Evolutionary conservation across 2,888 invertebrate genomes (phyloP).

Genomic region (Bombyx huttoni): DNA sequence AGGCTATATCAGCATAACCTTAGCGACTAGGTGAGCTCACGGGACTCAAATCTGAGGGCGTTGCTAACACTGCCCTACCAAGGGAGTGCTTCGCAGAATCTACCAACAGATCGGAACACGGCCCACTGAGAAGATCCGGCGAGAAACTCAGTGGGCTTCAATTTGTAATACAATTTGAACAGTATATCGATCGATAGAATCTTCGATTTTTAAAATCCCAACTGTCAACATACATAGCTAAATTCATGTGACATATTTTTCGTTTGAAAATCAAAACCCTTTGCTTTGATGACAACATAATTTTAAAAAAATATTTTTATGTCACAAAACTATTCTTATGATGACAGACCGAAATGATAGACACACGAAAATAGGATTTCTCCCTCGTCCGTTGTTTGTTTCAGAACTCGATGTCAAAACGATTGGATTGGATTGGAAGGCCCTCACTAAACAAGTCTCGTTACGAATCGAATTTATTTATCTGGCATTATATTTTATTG

Average conservation of each 20-base stretch:
- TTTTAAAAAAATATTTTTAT: neutral
- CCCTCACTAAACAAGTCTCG: conserved; percentile 57
- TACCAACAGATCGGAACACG: too few species aligned
- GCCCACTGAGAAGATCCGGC: too few species aligned
- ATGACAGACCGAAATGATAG: neutral
- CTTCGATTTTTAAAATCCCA: too few species aligned
- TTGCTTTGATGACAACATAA: neutral
- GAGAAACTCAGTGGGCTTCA: too few species aligned
- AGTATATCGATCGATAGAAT: conserved; percentile 17
- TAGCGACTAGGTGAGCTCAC: too few species aligned
- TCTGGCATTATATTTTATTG: conserved; percentile 58
- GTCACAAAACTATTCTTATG: neutral
- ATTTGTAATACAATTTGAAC: conserved; percentile 56
- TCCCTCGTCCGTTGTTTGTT: neutral
- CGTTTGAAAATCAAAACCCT: too few species aligned
- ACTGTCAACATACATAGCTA: too few species aligned
- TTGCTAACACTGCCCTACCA: too few species aligned
- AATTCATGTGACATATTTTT: too few species aligned
- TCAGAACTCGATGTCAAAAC: conserved; percentile 12
- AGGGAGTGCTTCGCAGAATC: too few species aligned
- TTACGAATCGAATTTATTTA: conserved; percentile 68
- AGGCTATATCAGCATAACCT: too few species aligned
- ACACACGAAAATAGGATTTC: neutral
- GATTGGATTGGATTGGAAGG: conserved; percentile 32
- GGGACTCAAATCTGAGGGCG: too few species aligned